Evolutionary conservation across 1,140 invertebrate genomes (phyloP), one percentile per base, ranked within the genome.

Genomic region (Aphis gossypii): DNA sequence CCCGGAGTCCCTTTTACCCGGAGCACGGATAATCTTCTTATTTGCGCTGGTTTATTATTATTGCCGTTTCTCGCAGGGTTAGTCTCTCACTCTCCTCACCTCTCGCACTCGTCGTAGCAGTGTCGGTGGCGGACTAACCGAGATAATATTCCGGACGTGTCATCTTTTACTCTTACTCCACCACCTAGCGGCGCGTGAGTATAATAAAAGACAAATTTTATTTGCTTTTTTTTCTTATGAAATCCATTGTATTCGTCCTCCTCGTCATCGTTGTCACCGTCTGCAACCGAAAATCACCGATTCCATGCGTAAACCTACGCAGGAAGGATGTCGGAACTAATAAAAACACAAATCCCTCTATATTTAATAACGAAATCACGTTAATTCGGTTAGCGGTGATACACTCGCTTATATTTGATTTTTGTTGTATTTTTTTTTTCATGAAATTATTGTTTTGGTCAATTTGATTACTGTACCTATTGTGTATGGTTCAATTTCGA

Each of bases 61-160:
- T 83, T 60, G 89, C 89, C 56, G 14, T 90, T 90, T 90, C 56
- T 90, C 89, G 38, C 54, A 35, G 23, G 41, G 54, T 76, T 76
- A 9, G 23, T 44, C 3, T 41, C 35, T 25, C 25, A 76, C 30
- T n/a, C 60, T 2, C 60, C 60, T 76, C 60, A 68, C 30, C 60
- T 68, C 25, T 38, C 35, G 23, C 20, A 76, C 60, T 76, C 11
- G 35, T 44, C 48, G 48, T 25, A 9, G 18, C 23, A 21, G 35
- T 68, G 38, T 25, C 56, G 20, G 54, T 5, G 56, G 30, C n/a
- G 38, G 38, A 38, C 89, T 41, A 44, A 83, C 90, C 68, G 20
- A 83, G 90, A 92, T 92, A 92, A 92, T 83, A 92, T 92, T 92
- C 76, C 68, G 68, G 68, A 92, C 90, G 90, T 92, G 90, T 92